Percentiles rank a stretch among this genome's conserved stretches.
phyloP scores from a whole-genome alignment of 2,888 invertebrate species.

The Sepioteuthis lessoniana region DNA sequence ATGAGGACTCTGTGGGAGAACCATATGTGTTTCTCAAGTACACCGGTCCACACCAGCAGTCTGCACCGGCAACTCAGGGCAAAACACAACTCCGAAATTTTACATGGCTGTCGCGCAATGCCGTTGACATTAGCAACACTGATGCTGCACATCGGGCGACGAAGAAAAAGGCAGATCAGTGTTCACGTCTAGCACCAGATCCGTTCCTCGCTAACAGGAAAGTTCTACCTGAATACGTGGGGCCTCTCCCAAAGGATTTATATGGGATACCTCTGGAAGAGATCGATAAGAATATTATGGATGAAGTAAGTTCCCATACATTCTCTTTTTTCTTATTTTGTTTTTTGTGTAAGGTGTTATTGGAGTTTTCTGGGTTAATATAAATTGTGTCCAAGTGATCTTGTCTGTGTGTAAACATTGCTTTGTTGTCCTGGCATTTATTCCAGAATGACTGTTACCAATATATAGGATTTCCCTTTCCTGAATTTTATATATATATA shows the following conservation, averaged over 20 bases:
- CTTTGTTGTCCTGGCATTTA: no score
- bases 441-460: no score
- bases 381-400: no score
- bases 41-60: constrained; percentile 15
- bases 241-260: constrained; percentile 45
- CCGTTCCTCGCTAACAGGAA: constrained; percentile 19
- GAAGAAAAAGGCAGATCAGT: constrained; percentile 35
- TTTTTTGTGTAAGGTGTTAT: not conserved
- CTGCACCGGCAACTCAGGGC: not conserved
- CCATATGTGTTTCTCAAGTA: constrained; percentile 44
- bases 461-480: no score
- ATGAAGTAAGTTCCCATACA: not conserved
- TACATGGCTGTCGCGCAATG: constrained; percentile 42
- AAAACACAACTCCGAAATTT: not conserved
- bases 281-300: constrained; percentile 47
- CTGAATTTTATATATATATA: no score
- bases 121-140: not conserved
- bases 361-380: no score
- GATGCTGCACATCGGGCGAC: constrained; percentile 39
- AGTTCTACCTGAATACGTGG: constrained; percentile 44
- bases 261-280: constrained; percentile 46
- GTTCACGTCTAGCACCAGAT: constrained; percentile 15
- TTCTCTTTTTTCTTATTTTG: not conserved
- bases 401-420: no score
- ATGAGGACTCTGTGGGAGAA: constrained; percentile 36